Percentiles rank a stretch among this genome's conserved stretches.
Conservation (phyloP, 2,113 vertebrate species). For the Crotalus horridus region DNA sequence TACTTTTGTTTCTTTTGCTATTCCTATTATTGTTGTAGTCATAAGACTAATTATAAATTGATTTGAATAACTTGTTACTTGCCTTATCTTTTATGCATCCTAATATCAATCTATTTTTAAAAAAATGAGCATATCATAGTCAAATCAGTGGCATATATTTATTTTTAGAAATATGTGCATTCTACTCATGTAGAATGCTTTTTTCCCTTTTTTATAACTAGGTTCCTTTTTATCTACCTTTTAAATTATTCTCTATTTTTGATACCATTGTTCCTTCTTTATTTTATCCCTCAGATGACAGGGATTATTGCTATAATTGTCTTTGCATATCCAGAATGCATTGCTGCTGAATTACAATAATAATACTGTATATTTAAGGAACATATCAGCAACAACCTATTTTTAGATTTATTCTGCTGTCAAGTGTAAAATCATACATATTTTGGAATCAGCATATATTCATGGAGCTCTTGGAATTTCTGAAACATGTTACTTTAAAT, state of each 20-base stretch:
- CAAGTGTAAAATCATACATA: conserved; percentile 31
- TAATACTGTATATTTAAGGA: conserved; percentile 19
- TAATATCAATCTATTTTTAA: not conserved
- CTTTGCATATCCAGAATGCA: conserved; percentile 11
- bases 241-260: not conserved
- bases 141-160: not conserved
- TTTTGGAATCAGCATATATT: conserved; percentile 29
- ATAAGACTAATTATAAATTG: not conserved
- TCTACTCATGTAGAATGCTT: not conserved
- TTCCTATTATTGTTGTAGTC: not conserved
- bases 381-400: conserved; percentile 28
- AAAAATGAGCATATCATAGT: not conserved
- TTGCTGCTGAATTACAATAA: conserved; percentile 7
- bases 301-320: conserved; percentile 19
- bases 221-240: conserved; percentile 4
- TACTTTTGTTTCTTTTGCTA: not conserved
- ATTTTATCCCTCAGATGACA: conserved; percentile 32
- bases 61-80: not conserved
- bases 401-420: conserved; percentile 40
- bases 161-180: conserved; percentile 10
- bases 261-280: conserved; percentile 20
- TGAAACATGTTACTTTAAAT: conserved; percentile 5
- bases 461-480: conserved; percentile 29
- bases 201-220: not conserved
- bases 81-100: not conserved